Conservation (phyloP, 2,888 invertebrate genomes). For the Lapara coniferarum region DNA sequence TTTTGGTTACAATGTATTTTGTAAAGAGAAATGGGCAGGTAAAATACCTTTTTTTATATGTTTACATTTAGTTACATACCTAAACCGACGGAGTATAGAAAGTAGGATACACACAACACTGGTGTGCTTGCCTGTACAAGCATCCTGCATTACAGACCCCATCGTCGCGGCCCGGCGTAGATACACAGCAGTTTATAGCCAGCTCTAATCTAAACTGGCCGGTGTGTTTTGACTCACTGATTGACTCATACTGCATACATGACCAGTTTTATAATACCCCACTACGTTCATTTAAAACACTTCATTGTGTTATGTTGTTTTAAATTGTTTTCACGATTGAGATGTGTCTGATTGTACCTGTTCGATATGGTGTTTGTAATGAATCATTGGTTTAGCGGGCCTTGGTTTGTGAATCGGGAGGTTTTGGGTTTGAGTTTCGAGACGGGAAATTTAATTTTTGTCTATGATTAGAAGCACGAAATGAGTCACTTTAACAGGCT, state of each 20-base stretch:
- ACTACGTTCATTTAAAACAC: background rate
- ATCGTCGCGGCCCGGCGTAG: conserved; percentile 48
- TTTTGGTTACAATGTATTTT: no score
- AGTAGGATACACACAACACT: background rate
- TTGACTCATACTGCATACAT: conserved; percentile 50
- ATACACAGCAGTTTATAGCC: conserved; percentile 65
- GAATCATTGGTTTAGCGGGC: no score
- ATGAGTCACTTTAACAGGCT: no score
- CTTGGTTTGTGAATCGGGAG: no score
- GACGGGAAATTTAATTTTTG: no score
- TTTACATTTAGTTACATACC: no score
- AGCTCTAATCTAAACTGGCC: conserved; percentile 54
- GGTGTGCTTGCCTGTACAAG: conserved; percentile 6
- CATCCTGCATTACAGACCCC: conserved; percentile 36
- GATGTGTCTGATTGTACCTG: background rate
- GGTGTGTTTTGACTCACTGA: conserved; percentile 55
- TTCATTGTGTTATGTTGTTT: conserved; percentile 12
- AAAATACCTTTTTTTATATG: no score
- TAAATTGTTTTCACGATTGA: background rate
- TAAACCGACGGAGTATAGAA: no score
- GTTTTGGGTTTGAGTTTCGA: no score
- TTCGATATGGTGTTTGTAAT: no score
- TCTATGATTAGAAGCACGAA: no score
- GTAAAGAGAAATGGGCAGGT: no score
- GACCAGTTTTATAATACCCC: conserved; percentile 13